Evolutionary conservation across 2,888 invertebrate genomes (phyloP).

Genomic region (Resseliella maxima): DNA sequence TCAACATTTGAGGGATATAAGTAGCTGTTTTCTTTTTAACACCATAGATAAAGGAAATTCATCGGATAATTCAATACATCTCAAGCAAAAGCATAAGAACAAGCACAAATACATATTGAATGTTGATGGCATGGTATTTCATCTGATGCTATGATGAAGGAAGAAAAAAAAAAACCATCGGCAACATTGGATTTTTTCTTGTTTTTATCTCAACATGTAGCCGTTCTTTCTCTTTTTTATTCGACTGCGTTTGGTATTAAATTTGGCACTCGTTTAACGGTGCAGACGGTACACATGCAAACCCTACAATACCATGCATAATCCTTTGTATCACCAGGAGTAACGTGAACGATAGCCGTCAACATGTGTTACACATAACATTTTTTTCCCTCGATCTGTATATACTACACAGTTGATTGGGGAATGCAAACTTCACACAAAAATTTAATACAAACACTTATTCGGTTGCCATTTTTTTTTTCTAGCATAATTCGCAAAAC

Average conservation of each 20-base stretch:
- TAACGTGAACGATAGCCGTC: conserved; percentile 53
- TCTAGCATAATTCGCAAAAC: not conserved
- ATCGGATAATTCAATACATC: conserved; percentile 27
- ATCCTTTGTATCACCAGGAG: conserved; percentile 49
- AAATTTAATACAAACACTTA: conserved; percentile 4
- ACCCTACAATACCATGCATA: conserved; percentile 20
- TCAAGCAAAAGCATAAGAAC: not conserved
- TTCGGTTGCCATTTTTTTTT: conserved; percentile 31
- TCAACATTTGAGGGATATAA: not conserved
- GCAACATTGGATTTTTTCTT: not conserved
- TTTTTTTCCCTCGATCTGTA: not conserved
- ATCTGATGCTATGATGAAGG: not conserved
- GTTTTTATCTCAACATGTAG: not conserved
- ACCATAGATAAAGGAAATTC: conserved; percentile 3
- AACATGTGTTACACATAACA: conserved; percentile 26
- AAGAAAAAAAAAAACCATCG: too few species aligned
- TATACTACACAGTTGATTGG: not conserved
- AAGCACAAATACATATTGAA: not conserved
- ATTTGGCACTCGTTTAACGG: not conserved
- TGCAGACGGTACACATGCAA: not conserved
- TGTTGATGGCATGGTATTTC: conserved; percentile 42
- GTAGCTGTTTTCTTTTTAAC: conserved; percentile 9
- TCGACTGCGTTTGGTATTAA: conserved; percentile 6
- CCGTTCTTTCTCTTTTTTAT: not conserved
- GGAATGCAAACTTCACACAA: not conserved